phyloP scores from a whole-genome alignment of 2,888 invertebrate genomes.

The Amphimallon solstitiale region DNA sequence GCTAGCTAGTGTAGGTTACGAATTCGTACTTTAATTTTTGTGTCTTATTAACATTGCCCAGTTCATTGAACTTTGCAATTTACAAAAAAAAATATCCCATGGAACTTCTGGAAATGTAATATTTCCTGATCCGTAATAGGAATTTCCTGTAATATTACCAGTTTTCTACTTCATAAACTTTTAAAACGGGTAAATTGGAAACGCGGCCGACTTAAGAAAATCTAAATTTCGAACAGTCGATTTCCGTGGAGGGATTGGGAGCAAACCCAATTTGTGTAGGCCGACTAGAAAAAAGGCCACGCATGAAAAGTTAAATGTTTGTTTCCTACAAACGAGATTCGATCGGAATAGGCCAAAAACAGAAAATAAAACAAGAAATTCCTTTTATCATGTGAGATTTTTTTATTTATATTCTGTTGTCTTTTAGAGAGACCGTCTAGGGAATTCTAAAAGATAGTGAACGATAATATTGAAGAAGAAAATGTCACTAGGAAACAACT shows the following conservation, averaged over 20 bases:
- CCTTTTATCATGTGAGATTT: slow-evolving; percentile 23
- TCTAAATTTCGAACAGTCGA: slow-evolving; percentile 26
- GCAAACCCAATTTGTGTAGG: slow-evolving; percentile 29
- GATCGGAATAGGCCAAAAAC: slow-evolving; percentile 25
- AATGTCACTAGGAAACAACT: too few species aligned
- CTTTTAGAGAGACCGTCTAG: too few species aligned
- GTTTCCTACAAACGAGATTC: slow-evolving; percentile 22
- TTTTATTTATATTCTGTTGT: slow-evolving; percentile 19
- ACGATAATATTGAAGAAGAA: not conserved
- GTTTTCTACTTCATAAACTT: slow-evolving; percentile 27
- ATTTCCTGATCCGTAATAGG: slow-evolving; percentile 5
- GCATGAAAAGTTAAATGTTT: slow-evolving; percentile 32
- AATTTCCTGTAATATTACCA: slow-evolving; percentile 15
- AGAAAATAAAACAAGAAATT: slow-evolving; percentile 25
- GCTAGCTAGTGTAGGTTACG: too few species aligned
- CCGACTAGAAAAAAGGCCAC: slow-evolving; percentile 28
- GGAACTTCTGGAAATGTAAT: not conserved
- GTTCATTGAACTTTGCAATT: too few species aligned
- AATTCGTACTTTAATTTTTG: too few species aligned
- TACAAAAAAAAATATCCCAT: not conserved
- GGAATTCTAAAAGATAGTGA: too few species aligned
- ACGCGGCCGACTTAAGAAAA: slow-evolving; percentile 25
- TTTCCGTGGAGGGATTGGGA: slow-evolving; percentile 26
- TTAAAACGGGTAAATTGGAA: slow-evolving; percentile 23
- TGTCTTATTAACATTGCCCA: too few species aligned